Evolutionary conservation across 2,888 invertebrate genomes (phyloP), one percentile per base, ranked within the genome.

Genomic region (Pilophorus perplexus): DNA sequence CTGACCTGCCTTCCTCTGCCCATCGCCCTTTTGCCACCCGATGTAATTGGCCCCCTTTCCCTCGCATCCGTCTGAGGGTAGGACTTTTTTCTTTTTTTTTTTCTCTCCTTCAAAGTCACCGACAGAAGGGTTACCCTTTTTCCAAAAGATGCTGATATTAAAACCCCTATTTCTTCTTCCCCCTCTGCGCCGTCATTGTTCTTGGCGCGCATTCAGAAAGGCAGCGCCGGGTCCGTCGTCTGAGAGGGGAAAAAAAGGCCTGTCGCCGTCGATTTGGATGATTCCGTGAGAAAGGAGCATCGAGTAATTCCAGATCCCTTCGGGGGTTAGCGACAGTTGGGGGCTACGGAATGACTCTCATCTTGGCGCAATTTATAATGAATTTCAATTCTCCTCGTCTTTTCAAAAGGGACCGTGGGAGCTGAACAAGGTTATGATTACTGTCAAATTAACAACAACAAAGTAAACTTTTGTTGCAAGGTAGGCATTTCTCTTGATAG

Each of bases 41-140:
- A 22, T n/a, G 60, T 62, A 62, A 62, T 62, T 62, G 60, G 46
- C 22, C 46, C 10, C 33, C 33, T 8, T 12, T 33, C n/a, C n/a
- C n/a, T n/a, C n/a, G n/a, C n/a, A n/a, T n/a, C 42, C 23, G 59
- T 59, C 59, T 59, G 59, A n/a, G 18, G 40, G 46, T 22, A 46
- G 46, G n/a, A 44, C 20, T 2, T 6, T 44, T 22, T 38, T 38
- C 27, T 42, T 57, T 40, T 20, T 57, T n/a, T n/a, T n/a, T n/a
- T n/a, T n/a, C n/a, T n/a, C n/a, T n/a, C 28, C 23, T 25, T 14
- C 18, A 33, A 16, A 28, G 28, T 14, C 18, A 2, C 55, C 60
- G 60, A 62, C 60, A 62, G 60, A 62, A 62, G 60, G 60, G 60
- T 62, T 62, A 60, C 60, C 60, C 50, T 50, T 33, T 38, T 38